Percentiles rank a stretch among this genome's conserved stretches.
Conservation (phyloP, 1,140 invertebrate genomes). For the Eubasilissa regina region DNA sequence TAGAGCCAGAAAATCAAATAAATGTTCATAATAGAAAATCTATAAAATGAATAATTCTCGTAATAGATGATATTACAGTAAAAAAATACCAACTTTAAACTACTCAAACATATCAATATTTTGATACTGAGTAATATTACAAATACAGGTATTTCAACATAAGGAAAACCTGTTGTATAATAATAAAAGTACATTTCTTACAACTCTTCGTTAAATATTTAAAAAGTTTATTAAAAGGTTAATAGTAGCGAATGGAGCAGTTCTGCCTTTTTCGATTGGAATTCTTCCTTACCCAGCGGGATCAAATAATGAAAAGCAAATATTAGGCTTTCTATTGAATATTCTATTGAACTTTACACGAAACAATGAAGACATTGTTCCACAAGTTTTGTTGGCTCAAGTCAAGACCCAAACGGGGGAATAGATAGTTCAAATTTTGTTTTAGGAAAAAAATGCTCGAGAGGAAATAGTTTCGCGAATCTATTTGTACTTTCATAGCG, state of each 20-base stretch:
- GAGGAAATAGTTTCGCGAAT: too few relatives aligned
- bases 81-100: too few relatives aligned
- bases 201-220: not conserved
- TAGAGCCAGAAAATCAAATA: too few relatives aligned
- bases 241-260: not conserved
- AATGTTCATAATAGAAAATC: too few relatives aligned
- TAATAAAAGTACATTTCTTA: too few relatives aligned
- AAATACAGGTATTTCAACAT: not conserved
- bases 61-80: too few relatives aligned
- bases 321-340: conserved; percentile 57
- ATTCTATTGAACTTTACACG: conserved; percentile 47
- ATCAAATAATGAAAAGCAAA: conserved; percentile 57
- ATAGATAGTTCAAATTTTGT: too few relatives aligned
- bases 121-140: too few relatives aligned
- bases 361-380: conserved; percentile 59
- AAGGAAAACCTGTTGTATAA: not conserved
- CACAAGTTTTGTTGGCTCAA: conserved; percentile 46
- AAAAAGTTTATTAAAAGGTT: not conserved
- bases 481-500: too few relatives aligned
- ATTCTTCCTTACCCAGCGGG: conserved; percentile 33
- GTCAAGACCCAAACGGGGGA: not conserved
- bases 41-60: too few relatives aligned
- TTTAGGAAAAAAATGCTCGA: too few relatives aligned
- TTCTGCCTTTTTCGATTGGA: not conserved
- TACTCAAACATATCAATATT: too few relatives aligned